These are phyloP conservation scores for Brotula barbata DNA, from an alignment of 2,797 vertebrate species.

Conservation along the genomic window DNA sequence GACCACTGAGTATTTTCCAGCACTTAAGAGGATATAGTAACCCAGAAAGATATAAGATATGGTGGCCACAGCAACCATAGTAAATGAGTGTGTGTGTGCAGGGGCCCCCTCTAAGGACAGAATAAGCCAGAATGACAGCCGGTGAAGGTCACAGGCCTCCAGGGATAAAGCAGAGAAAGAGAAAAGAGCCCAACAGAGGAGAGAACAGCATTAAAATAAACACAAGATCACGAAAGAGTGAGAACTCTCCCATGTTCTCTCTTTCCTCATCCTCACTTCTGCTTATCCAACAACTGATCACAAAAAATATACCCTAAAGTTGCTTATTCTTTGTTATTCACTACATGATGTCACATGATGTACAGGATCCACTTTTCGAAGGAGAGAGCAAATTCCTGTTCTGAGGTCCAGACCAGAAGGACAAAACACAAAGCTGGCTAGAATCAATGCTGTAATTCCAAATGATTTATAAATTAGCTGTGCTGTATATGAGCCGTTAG, in stretches of 20 bases:
- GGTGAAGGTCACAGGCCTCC: conserved; percentile 47
- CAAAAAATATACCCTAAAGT: no score
- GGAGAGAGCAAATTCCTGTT: no score
- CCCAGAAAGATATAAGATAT: conserved; percentile 64
- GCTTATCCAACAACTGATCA: no score
- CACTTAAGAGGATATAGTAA: conserved; percentile 62
- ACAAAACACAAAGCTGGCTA: no score
- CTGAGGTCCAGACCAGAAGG: no score
- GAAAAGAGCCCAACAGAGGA: conserved; percentile 27
- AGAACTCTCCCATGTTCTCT: conserved; percentile 54
- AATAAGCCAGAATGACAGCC: conserved; percentile 25
- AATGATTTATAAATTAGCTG: no score
- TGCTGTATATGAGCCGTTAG: no score
- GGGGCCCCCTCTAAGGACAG: conserved; percentile 33
- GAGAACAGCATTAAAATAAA: conserved; percentile 42
- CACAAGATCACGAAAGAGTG: conserved; percentile 34
- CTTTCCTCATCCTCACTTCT: no score
- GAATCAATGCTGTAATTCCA: no score
- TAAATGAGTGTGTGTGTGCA: conserved; percentile 20
- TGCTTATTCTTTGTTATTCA: no score
- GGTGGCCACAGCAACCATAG: conserved; percentile 65
- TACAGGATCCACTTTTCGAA: no score
- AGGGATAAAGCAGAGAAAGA: conserved; percentile 25
- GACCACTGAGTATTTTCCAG: conserved; percentile 38
- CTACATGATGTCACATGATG: no score